Evolutionary conservation across 2,888 invertebrate species (phyloP).

Genomic region (Torymus aiolomorphi): DNA sequence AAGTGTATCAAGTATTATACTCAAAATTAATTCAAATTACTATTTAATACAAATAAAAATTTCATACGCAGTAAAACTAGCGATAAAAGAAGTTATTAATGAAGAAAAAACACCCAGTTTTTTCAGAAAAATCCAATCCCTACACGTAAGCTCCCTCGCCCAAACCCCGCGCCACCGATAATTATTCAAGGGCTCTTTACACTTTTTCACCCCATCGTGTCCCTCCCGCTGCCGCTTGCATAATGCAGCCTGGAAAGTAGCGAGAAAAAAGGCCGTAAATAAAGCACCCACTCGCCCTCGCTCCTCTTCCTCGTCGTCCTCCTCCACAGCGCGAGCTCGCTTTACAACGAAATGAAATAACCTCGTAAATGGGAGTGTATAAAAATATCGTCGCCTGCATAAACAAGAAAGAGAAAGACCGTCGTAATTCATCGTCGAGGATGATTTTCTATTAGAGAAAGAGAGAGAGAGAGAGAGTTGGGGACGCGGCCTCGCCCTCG

Average conservation of each 20-base stretch:
- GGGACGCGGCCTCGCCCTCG: background rate
- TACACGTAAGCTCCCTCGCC: no score
- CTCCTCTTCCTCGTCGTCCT: background rate
- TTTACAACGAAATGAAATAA: slow-evolving; percentile 40
- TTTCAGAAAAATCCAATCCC: no score
- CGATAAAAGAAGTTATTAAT: no score
- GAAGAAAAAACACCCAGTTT: no score
- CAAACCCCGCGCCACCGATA: no score
- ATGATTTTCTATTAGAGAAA: slow-evolving; percentile 47
- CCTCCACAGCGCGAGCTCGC: background rate
- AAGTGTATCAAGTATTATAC: no score
- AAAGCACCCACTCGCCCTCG: background rate
- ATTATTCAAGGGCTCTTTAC: no score
- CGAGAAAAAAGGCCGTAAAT: background rate
- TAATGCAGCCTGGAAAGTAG: background rate
- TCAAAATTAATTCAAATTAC: no score
- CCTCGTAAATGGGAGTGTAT: slow-evolving; percentile 45
- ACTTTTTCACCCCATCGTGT: no score
- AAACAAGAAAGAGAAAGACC: background rate
- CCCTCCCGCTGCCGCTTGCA: no score
- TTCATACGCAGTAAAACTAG: no score
- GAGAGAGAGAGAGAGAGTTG: background rate
- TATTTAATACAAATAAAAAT: no score
- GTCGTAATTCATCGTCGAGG: slow-evolving; percentile 14
- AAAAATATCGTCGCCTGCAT: slow-evolving; percentile 36